phyloP scores from a whole-genome alignment of 2,797 vertebrate species.

The Hippoglossus hippoglossus region DNA sequence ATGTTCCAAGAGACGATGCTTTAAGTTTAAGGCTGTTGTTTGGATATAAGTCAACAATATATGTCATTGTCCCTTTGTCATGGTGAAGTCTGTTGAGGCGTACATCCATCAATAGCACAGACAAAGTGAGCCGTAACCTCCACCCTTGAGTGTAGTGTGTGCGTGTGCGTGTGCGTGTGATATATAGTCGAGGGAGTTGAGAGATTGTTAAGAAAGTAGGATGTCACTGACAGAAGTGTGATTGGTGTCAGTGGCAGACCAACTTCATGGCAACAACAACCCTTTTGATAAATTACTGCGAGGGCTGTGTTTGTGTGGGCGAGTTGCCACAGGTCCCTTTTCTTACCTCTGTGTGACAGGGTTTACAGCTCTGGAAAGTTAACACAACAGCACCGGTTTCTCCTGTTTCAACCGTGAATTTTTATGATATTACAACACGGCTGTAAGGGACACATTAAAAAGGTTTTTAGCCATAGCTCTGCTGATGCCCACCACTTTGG shows the following conservation, averaged over 20 bases:
- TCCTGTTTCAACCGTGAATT: background rate
- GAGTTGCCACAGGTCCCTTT: slow-evolving; percentile 1
- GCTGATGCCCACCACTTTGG: background rate
- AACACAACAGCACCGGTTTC: background rate
- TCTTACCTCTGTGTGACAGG: background rate
- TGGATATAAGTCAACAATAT: slow-evolving; percentile 11
- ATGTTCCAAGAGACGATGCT: slow-evolving; percentile 33
- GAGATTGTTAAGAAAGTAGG: slow-evolving; percentile 22
- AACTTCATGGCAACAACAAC: slow-evolving; percentile 18
- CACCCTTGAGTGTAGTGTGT: background rate
- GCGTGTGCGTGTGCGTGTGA: background rate
- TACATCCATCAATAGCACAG: slow-evolving; percentile 20
- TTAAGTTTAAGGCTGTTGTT: slow-evolving; percentile 7
- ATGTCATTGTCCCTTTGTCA: slow-evolving; percentile 31
- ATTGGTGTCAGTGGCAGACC: slow-evolving; percentile 33
- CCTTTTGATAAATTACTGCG: slow-evolving; percentile 19
- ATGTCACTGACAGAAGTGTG: slow-evolving; percentile 38
- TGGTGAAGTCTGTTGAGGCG: slow-evolving; percentile 24
- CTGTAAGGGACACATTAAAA: background rate
- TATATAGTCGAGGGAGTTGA: slow-evolving; percentile 11
- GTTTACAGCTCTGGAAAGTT: slow-evolving; percentile 1
- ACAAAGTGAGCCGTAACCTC: slow-evolving; percentile 12
- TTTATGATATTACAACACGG: background rate
- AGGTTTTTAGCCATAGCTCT: background rate
- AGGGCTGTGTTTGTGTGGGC: background rate